A percentile compares a stretch with the other conserved stretches of the same genome.
phyloP scores from a whole-genome alignment of 1,140 invertebrate genomes.

The Dinothrombium tinctorium region DNA sequence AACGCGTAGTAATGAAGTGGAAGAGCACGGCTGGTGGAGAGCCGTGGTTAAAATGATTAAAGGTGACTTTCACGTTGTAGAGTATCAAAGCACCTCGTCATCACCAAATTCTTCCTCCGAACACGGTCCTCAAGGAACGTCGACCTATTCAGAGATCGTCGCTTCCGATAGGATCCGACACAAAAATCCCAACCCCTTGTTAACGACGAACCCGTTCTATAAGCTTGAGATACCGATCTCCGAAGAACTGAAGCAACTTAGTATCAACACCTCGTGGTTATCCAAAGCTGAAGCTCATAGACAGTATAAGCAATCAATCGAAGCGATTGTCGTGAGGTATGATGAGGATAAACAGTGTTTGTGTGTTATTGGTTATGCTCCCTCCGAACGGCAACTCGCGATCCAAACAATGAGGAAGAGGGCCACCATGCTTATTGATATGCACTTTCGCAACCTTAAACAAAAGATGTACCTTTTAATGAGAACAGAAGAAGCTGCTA shows the following conservation, averaged over 20 bases:
- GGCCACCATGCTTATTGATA: constrained; percentile 62
- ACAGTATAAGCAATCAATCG: constrained; percentile 77
- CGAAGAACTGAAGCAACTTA: constrained; percentile 78
- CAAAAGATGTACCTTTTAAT: constrained; percentile 74
- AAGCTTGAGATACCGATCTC: constrained; percentile 84
- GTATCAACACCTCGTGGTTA: constrained; percentile 26
- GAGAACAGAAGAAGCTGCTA: constrained; percentile 82
- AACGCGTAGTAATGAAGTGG: constrained; percentile 37
- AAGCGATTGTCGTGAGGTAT: constrained; percentile 62
- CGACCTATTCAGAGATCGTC: constrained; percentile 67
- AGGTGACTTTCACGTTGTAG: constrained; percentile 68
- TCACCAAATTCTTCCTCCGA: not conserved
- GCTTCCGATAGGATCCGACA: constrained; percentile 38
- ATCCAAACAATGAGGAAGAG: constrained; percentile 36
- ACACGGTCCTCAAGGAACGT: too few relatives aligned
- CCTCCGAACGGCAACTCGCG: constrained; percentile 7
- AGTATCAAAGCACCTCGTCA: constrained; percentile 39
- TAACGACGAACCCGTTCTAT: constrained; percentile 64
- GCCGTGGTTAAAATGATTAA: constrained; percentile 35
- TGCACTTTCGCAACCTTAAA: constrained; percentile 76
- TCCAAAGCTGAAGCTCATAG: constrained; percentile 51
- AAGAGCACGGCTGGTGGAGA: constrained; percentile 81
- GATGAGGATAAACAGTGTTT: constrained; percentile 27
- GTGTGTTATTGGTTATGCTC: constrained; percentile 22
- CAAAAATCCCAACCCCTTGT: constrained; percentile 30